These are phyloP conservation scores for Pocillopora verrucosa DNA, from an alignment of 64 coral and sea anemone species.

Conservation along the genomic window DNA sequence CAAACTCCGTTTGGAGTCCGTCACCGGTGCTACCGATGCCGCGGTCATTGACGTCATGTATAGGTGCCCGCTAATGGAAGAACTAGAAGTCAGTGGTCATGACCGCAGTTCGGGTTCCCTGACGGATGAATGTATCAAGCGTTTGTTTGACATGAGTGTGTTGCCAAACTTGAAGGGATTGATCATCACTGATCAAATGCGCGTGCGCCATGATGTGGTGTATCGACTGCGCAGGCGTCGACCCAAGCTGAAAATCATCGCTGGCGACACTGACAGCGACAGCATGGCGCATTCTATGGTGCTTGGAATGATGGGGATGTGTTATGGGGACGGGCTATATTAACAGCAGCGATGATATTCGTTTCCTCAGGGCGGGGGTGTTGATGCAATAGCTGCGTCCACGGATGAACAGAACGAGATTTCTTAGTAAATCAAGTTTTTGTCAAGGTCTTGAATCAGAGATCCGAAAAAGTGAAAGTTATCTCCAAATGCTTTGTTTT, in stretches of 20 bases:
- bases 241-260: slow-evolving; percentile 82
- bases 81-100: slow-evolving; percentile 83
- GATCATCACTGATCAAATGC: slow-evolving; percentile 80
- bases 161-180: slow-evolving; percentile 73
- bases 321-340: slow-evolving; percentile 89
- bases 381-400: too few species aligned
- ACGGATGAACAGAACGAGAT: too few species aligned
- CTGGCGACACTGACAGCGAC: slow-evolving; percentile 96
- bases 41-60: slow-evolving; percentile 69
- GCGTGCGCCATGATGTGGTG: slow-evolving; percentile 77
- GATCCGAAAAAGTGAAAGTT: too few species aligned
- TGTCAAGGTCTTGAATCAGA: too few species aligned
- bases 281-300: slow-evolving; percentile 94
- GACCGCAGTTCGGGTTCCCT: slow-evolving; percentile 77
- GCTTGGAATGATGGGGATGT: slow-evolving; percentile 87
- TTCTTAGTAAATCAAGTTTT: too few species aligned
- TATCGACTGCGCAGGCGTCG: slow-evolving; percentile 84
- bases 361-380: not conserved
- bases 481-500: too few species aligned
- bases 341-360: not conserved
- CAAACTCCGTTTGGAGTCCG: slow-evolving; percentile 93
- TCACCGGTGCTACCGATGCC: slow-evolving; percentile 67
- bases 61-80: slow-evolving; percentile 79
- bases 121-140: slow-evolving; percentile 79
- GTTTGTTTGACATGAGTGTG: slow-evolving; percentile 54